These are phyloP conservation scores for Hippoglossus stenolepis DNA, from an alignment of 2,113 vertebrate genomes.

Conservation along the genomic window DNA sequence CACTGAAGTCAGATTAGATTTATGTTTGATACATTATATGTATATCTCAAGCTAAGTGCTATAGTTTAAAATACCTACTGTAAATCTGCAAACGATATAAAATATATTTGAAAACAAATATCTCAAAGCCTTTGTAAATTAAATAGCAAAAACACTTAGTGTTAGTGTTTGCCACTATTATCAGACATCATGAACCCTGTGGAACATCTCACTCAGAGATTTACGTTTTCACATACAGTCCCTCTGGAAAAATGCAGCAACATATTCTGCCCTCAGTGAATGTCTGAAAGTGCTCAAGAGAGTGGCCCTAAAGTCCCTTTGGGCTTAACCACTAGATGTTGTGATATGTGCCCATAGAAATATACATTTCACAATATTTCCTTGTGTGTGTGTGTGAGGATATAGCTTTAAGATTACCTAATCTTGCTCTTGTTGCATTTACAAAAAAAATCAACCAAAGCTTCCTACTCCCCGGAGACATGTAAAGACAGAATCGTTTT, in stretches of 20 bases:
- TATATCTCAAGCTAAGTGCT: neutral
- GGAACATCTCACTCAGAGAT: too few species aligned
- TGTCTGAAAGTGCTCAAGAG: too few species aligned
- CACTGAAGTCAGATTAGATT: neutral
- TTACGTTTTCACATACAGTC: too few species aligned
- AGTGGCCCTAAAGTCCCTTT: too few species aligned
- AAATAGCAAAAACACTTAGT: neutral
- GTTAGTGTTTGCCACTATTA: too few species aligned
- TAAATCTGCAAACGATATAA: neutral
- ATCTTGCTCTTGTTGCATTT: slow-evolving; percentile 22
- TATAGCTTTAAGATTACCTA: slow-evolving; percentile 28
- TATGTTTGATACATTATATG: neutral
- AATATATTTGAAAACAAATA: neutral
- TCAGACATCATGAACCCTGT: neutral
- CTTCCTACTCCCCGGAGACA: slow-evolving; percentile 33
- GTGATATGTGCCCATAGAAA: neutral
- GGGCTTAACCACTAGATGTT: neutral
- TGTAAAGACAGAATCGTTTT: slow-evolving; percentile 52
- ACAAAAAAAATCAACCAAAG: slow-evolving; percentile 21
- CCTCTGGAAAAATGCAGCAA: too few species aligned
- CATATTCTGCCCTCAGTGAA: too few species aligned
- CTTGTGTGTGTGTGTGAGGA: neutral
- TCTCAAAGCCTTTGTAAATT: neutral
- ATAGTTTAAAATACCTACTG: neutral
- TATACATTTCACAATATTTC: neutral